Base-by-base conservation (phyloP, 1,140 invertebrate genomes). In the Heterodera schachtii region DNA sequence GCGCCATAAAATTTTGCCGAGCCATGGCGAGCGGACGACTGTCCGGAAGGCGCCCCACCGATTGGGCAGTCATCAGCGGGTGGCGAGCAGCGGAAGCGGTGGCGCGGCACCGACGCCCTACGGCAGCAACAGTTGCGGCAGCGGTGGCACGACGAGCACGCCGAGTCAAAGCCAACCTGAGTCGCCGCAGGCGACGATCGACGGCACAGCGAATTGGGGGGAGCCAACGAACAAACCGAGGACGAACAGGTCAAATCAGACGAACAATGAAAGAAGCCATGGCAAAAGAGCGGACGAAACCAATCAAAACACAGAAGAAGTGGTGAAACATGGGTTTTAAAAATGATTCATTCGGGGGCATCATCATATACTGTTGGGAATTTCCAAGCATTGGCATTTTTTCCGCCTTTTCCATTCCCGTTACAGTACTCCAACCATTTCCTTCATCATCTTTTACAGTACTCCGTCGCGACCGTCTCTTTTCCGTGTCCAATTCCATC, bases 41-140 rank as follows among this genome's bases (percentile, higher is more conserved):
- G 57, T 78, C 31, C 43, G 77, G n/a, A 78, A 78, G 44, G 77
- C 77, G 8, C 77, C 77, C 4, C 77, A 78, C 19, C 44, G 77
- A 64, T 46, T 78, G 70, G 46, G 43, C 60, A 41, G 44, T 43
- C 77, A 78, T 41, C 77, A 78, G 47, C 47, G 70, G 31, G 66
- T 64, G 8, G 43, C 76, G 31, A 43, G 44, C n/a, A 66, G 70
- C n/a, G 76, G 76, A 31, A 69, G 60, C 70, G 77, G 64, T 71
- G 70, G 44, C 41, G 49, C 66, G 64, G 77, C 19, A 49, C 77
- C 49, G 77, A 44, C 47, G 31, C 21, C n/a, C 47, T 43, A 9
- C 11, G 31, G 44, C 66, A 78, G 49, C 70, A 66, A 69, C 66
- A 78, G n/a, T 31, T 21, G 49, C 77, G 47, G 70, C 21, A 52